Evolutionary conservation across 2,797 vertebrate genomes (phyloP).

Genomic region (Mastacembelus armatus): DNA sequence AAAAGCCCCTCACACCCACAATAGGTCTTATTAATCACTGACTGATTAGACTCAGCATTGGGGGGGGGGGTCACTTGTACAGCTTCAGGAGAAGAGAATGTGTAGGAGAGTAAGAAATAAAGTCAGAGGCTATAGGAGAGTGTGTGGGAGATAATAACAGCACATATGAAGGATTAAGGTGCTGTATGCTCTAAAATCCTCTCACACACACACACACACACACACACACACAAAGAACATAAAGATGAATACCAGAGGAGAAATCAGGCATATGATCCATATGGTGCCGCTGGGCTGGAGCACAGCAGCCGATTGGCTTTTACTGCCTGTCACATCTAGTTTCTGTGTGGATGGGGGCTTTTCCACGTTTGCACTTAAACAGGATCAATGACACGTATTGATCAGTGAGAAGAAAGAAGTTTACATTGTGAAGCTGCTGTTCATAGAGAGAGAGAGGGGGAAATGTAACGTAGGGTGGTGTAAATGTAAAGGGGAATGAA

Average conservation of each 20-base stretch:
- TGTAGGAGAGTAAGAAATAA: neutral
- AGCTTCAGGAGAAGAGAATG: neutral
- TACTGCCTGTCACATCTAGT: conserved; percentile 71
- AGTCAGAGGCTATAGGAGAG: neutral
- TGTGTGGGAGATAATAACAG: conserved; percentile 18
- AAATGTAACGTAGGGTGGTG: conserved; percentile 1
- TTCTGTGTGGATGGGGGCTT: conserved; percentile 47
- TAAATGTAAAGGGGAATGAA: conserved; percentile 5
- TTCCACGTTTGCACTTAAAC: conserved; percentile 66
- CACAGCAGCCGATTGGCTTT: conserved; percentile 51
- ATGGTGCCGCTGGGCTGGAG: conserved; percentile 31
- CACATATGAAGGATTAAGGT: conserved; percentile 7
- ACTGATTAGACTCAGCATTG: no score
- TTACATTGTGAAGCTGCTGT: neutral
- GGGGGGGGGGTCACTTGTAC: no score
- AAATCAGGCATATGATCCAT: conserved; percentile 43
- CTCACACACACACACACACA: neutral
- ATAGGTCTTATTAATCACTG: no score
- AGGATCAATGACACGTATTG: conserved; percentile 66
- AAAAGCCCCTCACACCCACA: no score
- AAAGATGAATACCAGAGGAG: conserved; percentile 38
- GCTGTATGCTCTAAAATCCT: neutral
- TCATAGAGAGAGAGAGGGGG: neutral
- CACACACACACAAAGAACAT: conserved; percentile 19
- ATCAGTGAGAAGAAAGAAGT: conserved; percentile 22